These are phyloP conservation scores for Dynastes tityus DNA, from an alignment of 2,888 invertebrate genomes.

Conservation along the genomic window DNA sequence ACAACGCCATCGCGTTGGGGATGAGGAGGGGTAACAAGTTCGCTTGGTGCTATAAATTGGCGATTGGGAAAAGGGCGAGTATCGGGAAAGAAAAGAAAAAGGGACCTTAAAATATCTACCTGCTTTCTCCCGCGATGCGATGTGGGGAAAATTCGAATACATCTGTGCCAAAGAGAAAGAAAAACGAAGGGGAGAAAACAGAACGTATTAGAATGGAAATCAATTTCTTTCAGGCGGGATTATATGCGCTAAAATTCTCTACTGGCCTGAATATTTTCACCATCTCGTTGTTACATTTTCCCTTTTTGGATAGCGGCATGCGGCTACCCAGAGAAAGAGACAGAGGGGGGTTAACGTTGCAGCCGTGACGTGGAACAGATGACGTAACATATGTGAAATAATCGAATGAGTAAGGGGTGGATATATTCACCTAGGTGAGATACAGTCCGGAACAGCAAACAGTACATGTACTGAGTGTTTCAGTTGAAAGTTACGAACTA, in stretches of 20 bases:
- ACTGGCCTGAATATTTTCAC: constrained; percentile 20
- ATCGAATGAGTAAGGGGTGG: constrained; percentile 5
- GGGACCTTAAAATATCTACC: neutral
- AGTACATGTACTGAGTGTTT: no score
- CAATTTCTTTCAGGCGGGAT: constrained; percentile 11
- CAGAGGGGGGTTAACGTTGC: neutral
- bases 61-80: neutral
- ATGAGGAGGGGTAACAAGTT: neutral
- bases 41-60: constrained; percentile 1
- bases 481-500: no score
- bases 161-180: neutral
- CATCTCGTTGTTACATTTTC: no score
- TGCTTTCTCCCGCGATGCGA: no score
- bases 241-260: constrained; percentile 1
- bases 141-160: neutral
- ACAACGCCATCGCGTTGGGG: neutral
- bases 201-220: constrained; percentile 15
- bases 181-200: neutral
- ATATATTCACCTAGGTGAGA: no score
- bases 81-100: neutral
- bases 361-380: constrained; percentile 35
- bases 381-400: constrained; percentile 36
- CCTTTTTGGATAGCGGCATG: neutral
- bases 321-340: neutral
- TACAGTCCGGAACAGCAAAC: no score